Evolutionary conservation across 2,888 invertebrate genomes (phyloP).

Genomic region (Pyrgus malvae): DNA sequence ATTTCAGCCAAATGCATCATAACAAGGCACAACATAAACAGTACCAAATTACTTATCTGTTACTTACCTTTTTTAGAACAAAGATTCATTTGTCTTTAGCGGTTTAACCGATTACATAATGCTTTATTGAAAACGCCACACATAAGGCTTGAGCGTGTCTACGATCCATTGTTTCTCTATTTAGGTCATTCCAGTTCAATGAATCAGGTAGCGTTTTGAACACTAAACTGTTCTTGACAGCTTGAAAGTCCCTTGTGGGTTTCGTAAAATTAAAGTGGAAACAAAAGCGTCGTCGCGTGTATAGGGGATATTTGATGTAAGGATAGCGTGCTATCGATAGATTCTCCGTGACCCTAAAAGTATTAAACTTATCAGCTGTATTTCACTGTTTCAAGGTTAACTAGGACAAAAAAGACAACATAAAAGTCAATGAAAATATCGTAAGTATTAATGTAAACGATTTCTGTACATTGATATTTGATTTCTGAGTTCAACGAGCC

Average conservation of each 20-base stretch:
- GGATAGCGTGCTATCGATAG: background rate
- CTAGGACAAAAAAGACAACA: background rate
- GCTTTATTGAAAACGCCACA: slow-evolving; percentile 1
- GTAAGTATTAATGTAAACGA: too few species aligned
- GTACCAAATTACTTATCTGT: too few species aligned
- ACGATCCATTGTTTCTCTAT: slow-evolving; percentile 53
- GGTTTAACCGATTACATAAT: slow-evolving; percentile 5
- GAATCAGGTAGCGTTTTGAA: slow-evolving; percentile 11
- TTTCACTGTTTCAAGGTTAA: background rate
- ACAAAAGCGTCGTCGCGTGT: slow-evolving; percentile 13
- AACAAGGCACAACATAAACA: too few species aligned
- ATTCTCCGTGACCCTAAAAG: background rate
- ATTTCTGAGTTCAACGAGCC: too few species aligned
- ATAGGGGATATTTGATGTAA: background rate
- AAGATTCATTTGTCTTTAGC: background rate
- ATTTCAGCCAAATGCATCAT: too few species aligned
- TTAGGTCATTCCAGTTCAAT: slow-evolving; percentile 70
- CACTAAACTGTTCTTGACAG: slow-evolving; percentile 9
- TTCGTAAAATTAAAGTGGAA: background rate
- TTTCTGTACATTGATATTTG: too few species aligned
- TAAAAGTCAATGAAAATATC: background rate
- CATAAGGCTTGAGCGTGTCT: slow-evolving; percentile 4
- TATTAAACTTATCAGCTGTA: background rate
- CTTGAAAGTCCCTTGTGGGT: slow-evolving; percentile 7
- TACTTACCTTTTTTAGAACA: too few species aligned